Base-by-base conservation (phyloP, 2,113 vertebrate genomes). In the Dolichallabes microphthalmus region DNA sequence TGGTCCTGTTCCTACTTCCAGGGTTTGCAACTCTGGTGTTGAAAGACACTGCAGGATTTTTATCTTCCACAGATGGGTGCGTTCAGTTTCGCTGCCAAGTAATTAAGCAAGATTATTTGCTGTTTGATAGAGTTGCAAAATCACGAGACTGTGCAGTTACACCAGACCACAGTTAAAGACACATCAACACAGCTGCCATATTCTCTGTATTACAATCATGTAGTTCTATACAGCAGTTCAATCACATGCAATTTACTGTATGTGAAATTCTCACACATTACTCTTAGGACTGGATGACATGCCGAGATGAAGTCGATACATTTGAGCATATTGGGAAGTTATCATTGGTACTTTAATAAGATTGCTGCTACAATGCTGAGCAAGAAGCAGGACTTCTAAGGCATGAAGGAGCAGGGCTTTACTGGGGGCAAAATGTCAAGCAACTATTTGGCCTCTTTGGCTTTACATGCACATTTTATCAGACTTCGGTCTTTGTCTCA, bases 61-160 rank as follows among this genome's bases (percentile, higher is more conserved):
- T 61, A 13, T 75, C 57, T 53, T 30, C 19, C 19, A 53, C 58
- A 75, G 58, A 84, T 64, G 82, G 71, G 2, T 53, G 45, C 60
- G 10, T 66, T 84, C 14, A 3, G 9, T 66, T 84, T 55, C 1
- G 4, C 22, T 66, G 60, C 83, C 83, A 84, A 20, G 22, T 77
- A 50, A 77, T 84, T 22, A 64, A 77, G 61, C 58, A 53, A 25
- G 11, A 45, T 60, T 74, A 74, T 71, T 39, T 73, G 82, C 64
- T 45, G 35, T 82, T 22, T 50, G 25, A 74, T 45, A 74, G 81
- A 39, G 68, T 74, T 45, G 53, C 8, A 73, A 53, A 32, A 82
- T 68, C 19, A 82, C 25, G 11, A 35, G 80, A 82, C 20, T 12
- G 13, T 83, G 27, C 22, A 30, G 50, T 35, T 55, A 12, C n/a